These are phyloP conservation scores for Eutrigla gurnardus DNA, from an alignment of 2,797 vertebrate genomes.

Conservation along the genomic window DNA sequence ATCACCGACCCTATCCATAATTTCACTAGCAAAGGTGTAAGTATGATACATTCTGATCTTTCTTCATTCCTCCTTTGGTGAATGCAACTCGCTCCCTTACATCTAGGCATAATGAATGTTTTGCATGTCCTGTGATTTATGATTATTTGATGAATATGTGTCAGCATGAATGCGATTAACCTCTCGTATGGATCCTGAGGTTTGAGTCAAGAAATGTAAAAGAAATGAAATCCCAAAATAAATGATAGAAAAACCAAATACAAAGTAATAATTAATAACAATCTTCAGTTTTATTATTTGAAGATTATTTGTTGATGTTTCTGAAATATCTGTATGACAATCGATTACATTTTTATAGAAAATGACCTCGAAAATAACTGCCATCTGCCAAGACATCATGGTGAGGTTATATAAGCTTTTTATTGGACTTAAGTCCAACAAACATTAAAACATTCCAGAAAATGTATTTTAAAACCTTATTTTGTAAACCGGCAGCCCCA, in stretches of 20 bases:
- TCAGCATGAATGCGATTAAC: slow-evolving; percentile 1
- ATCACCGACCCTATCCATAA: too few species aligned
- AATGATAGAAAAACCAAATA: neutral
- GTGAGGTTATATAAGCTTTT: neutral
- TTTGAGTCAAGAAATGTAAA: neutral
- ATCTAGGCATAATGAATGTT: neutral
- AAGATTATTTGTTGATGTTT: too few species aligned
- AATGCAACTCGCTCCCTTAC: slow-evolving; percentile 76
- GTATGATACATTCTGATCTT: neutral
- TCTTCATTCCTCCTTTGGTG: neutral
- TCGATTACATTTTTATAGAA: neutral
- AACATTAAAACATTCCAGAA: neutral
- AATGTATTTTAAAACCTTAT: neutral
- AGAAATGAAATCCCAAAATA: neutral
- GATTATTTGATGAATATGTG: neutral
- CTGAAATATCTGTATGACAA: neutral
- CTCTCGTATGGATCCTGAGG: neutral
- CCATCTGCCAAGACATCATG: neutral
- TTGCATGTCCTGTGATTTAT: neutral
- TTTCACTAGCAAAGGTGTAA: neutral
- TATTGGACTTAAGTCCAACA: neutral
- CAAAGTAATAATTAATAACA: too few species aligned
- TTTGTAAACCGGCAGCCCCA: neutral
- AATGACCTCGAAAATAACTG: neutral
- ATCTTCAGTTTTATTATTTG: too few species aligned